Base-by-base conservation (phyloP, 2,888 invertebrate species). In the Drosophila buzzatii region DNA sequence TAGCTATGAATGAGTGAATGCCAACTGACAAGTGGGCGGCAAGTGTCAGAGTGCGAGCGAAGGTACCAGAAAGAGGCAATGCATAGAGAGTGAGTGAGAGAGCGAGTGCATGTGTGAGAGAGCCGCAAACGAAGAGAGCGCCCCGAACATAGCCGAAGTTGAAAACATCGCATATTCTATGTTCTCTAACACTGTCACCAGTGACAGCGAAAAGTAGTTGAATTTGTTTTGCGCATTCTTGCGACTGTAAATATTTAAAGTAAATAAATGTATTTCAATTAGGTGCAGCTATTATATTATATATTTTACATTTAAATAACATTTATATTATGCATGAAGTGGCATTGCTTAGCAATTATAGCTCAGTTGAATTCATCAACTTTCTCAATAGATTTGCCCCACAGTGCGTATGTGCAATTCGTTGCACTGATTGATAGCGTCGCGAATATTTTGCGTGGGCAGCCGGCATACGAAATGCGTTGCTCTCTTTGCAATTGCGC, bases 1-100 rank as follows among this genome's bases (percentile, higher is more conserved):
- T 82, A 79, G 82, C 82, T 76, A 89, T 85, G 90, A 85, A 85
- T 85, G 85, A 89, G 79, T 87, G 82, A 89, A 79, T 85, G 85
- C 73, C 85, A 73, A 85, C 56, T 82, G 82, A 87, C 82, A 85
- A 87, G 88, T 85, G 85, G 90, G 90, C 76, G 90, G 79, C 47
- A 57, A 76, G 82, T 67, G 74, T 58, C 49, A 56, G 69, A 68
- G 52, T 51, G 51, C 31, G 72, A 69, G 74, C 57, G 59, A 63
- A 53, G 57, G 62, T 52, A 49, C 27, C 57, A 39, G 61, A 61
- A 35, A 52, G 61, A 55, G 45, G 37, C 45, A 47, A 39, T 14
- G 8, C n/a, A 42, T 16, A 39, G 57, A 20, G 39, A 71, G 51
- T 44, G 39, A 64, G 44, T 5, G 53, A 53, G 53, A 33, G 41